Base-by-base conservation (phyloP, 2,797 vertebrate genomes). In the Spinus pinus region DNA sequence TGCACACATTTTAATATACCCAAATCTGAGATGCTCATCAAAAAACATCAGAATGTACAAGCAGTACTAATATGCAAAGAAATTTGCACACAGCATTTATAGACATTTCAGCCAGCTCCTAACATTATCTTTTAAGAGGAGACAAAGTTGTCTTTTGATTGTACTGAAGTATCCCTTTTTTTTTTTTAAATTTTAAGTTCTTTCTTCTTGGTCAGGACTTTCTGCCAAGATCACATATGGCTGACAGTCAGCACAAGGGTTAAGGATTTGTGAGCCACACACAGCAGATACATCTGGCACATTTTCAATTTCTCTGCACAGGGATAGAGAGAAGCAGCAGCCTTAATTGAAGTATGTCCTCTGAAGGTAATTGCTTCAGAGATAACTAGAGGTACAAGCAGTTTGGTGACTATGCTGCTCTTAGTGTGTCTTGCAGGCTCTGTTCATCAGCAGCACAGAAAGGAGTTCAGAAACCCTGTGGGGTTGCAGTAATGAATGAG, bases 201-300 rank as follows among this genome's bases (percentile, higher is more conserved):
- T 12, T 28, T 39, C 7, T 58, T 90, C 28, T 58, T 15, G 73
- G 39, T 49, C 54, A 75, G 53, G 47, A 86, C 33, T 44, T 75
- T 47, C 58, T 91, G 75, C 75, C 58, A 87, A 74, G 61, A 85
- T 69, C 81, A 51, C 53, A 44, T 81, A 70, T 22, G 72, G 49
- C 75, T 69, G 71, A 50, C 39, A 82, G 73, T 70, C 30, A 81
- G 49, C 57, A 53, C 46, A 80, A 80, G 81, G 90, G 81, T 91
- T 93, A 91, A 89, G 75, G 53, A 67, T 77, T 79, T 91, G 71
- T 85, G 60, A 93, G 60, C 70, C 67, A n/a, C 2, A 15, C 77
- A 72, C 49, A 79, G 75, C 74, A 95, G 81, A 89, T 82, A 71
- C 8, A 17, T 64, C 75, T 95, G 86, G 46, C 64, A 71, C 51